phyloP scores from a whole-genome alignment of 2,888 invertebrate species.

The Trilocha varians region DNA sequence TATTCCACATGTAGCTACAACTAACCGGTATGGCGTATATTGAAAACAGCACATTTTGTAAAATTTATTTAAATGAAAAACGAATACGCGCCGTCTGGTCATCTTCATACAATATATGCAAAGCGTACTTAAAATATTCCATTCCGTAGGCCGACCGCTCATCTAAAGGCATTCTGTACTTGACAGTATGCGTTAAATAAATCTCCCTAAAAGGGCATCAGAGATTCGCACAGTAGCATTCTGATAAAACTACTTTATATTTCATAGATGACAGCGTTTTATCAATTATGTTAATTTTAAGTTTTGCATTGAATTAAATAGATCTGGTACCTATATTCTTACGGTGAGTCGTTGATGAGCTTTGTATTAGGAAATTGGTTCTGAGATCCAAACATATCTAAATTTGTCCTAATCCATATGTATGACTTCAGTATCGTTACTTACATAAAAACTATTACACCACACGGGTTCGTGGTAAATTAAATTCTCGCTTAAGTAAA shows the following conservation, averaged over 20 bases:
- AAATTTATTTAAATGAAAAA: too few species aligned
- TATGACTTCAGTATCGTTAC: too few species aligned
- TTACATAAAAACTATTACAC: too few species aligned
- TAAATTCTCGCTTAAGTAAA: too few species aligned
- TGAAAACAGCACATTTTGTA: neutral
- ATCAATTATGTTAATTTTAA: neutral
- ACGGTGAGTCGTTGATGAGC: neutral
- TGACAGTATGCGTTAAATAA: constrained; percentile 26
- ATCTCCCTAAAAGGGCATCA: constrained; percentile 28
- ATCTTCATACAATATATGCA: neutral
- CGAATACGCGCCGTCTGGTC: too few species aligned
- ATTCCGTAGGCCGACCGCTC: neutral
- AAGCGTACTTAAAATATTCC: neutral
- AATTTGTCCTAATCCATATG: too few species aligned
- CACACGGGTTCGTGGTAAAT: too few species aligned
- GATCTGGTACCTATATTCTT: too few species aligned
- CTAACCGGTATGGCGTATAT: too few species aligned
- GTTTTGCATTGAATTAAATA: neutral
- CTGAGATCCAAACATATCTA: too few species aligned
- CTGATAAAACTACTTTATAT: constrained; percentile 15
- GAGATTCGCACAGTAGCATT: constrained; percentile 28
- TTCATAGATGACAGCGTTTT: constrained; percentile 14
- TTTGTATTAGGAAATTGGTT: too few species aligned
- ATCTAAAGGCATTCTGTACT: constrained; percentile 18
- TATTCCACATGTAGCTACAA: too few species aligned